A percentile compares a stretch with the other conserved stretches of the same genome.
Conservation (phyloP, 2,888 invertebrate species). For the Xanthorhoe designata region DNA sequence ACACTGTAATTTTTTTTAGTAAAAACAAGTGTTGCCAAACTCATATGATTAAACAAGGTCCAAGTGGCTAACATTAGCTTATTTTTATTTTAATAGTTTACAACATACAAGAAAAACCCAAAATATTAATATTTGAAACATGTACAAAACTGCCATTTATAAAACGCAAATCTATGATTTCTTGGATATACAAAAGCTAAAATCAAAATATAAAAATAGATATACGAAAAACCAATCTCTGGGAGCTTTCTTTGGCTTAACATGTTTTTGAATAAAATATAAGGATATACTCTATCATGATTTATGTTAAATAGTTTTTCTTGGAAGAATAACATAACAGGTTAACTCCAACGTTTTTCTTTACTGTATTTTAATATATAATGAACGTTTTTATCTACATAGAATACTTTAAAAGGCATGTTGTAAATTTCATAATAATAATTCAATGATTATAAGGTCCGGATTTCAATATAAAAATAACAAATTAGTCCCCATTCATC, state of each 20-base stretch:
- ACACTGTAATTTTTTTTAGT: too few species aligned
- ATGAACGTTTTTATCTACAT: background rate
- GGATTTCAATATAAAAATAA: too few species aligned
- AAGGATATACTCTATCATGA: background rate
- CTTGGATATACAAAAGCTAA: background rate
- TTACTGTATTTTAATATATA: background rate
- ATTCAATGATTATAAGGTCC: too few species aligned
- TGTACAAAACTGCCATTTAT: background rate
- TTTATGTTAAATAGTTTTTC: constrained; percentile 4
- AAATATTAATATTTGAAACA: background rate
- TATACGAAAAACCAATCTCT: constrained; percentile 4
- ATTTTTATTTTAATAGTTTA: too few species aligned
- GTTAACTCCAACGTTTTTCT: background rate
- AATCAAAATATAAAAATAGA: background rate
- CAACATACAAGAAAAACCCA: too few species aligned
- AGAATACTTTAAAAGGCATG: too few species aligned
- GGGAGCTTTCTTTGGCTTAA: background rate
- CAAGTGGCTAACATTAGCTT: too few species aligned
- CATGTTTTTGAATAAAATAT: constrained; percentile 6
- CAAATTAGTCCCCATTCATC: background rate
- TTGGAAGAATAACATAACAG: background rate
- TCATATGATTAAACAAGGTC: too few species aligned
- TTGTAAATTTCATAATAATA: too few species aligned
- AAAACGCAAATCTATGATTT: background rate
- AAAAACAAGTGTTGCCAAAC: too few species aligned